Conservation (phyloP, 2,888 invertebrate genomes). For the Tinea semifulvella region DNA sequence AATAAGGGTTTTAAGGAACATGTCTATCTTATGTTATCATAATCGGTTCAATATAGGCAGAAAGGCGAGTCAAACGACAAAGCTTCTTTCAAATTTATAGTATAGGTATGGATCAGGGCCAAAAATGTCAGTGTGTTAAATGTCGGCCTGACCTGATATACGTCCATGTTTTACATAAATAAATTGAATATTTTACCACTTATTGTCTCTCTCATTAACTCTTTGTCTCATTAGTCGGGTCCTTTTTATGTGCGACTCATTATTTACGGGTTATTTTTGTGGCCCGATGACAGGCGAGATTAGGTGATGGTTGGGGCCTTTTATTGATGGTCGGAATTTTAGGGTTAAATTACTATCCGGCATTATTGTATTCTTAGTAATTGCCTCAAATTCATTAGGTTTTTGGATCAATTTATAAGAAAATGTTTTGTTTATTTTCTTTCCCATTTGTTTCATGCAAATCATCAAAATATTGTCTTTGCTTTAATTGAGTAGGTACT, state of each 20-base stretch:
- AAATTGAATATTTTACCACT: slow-evolving; percentile 58
- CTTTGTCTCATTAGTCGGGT: slow-evolving; percentile 57
- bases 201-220: slow-evolving; percentile 64
- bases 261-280: slow-evolving; percentile 8
- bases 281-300: slow-evolving; percentile 4
- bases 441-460: neutral
- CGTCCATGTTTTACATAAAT: slow-evolving; percentile 25
- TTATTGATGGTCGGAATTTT: slow-evolving; percentile 1
- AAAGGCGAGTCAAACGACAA: too few species aligned
- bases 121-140: too few species aligned
- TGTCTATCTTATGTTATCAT: too few species aligned
- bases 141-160: neutral
- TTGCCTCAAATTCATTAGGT: neutral
- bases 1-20: too few species aligned
- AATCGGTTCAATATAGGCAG: too few species aligned
- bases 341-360: slow-evolving; percentile 3
- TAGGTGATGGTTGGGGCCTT: neutral
- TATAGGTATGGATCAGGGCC: too few species aligned
- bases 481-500: too few species aligned
- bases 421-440: neutral
- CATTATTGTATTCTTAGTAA: neutral
- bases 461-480: too few species aligned
- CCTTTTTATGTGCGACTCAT: slow-evolving; percentile 1
- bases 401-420: neutral
- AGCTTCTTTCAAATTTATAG: too few species aligned